These are phyloP conservation scores for Notolepis coatsorum DNA, from an alignment of 2,797 vertebrate genomes.

Conservation along the genomic window DNA sequence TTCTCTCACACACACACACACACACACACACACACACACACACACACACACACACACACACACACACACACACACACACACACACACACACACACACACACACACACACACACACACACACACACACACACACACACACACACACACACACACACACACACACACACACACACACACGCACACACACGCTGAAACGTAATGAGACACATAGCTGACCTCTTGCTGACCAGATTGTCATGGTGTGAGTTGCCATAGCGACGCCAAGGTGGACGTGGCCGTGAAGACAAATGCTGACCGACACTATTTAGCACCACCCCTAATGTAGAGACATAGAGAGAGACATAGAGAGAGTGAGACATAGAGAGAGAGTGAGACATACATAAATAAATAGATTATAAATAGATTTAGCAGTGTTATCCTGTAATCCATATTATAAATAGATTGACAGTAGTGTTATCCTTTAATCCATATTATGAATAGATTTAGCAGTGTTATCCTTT, in stretches of 20 bases:
- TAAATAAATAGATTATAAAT: too few relatives aligned
- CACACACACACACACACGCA: background rate
- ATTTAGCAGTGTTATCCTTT: too few relatives aligned
- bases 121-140: background rate
- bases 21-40: background rate
- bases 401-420: too few relatives aligned
- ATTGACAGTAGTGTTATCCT: too few relatives aligned
- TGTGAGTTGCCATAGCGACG: slow-evolving; percentile 2
- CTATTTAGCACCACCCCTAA: slow-evolving; percentile 36
- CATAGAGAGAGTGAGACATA: background rate
- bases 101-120: too few relatives aligned
- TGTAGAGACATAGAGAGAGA: background rate
- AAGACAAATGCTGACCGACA: background rate
- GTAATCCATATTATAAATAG: too few relatives aligned
- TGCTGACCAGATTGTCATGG: slow-evolving; percentile 28
- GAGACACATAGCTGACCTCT: slow-evolving; percentile 47
- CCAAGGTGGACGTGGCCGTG: slow-evolving; percentile 14
- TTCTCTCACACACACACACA: background rate
- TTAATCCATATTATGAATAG: too few relatives aligned
- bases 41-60: too few relatives aligned
- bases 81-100: background rate
- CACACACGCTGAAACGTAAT: too few relatives aligned
- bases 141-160: background rate
- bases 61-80: background rate
- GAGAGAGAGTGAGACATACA: too few relatives aligned